Percentiles rank a stretch among this genome's conserved stretches.
Conservation (phyloP, 2,888 invertebrate species). For the Scaptodrosophila latifasciaeformis region DNA sequence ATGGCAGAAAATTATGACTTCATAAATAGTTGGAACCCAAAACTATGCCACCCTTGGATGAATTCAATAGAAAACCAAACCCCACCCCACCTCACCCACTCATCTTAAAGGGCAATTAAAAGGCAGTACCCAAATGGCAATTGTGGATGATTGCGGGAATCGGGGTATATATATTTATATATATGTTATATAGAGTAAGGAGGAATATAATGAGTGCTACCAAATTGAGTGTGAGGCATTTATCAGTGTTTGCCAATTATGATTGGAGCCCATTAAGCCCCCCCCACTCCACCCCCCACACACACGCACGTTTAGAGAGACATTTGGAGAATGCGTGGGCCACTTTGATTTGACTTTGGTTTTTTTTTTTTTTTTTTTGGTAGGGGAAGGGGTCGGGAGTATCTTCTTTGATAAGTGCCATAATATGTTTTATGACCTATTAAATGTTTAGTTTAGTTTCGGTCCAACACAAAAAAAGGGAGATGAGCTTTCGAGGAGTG, state of each 20-base stretch:
- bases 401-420: slow-evolving; percentile 33
- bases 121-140: no score
- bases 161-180: neutral
- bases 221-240: slow-evolving; percentile 43
- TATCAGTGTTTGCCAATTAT: slow-evolving; percentile 65
- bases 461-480: neutral
- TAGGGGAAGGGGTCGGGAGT: neutral
- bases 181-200: no score
- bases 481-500: no score
- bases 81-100: slow-evolving; percentile 12
- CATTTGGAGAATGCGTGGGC: no score
- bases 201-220: no score
- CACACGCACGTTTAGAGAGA: neutral
- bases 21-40: slow-evolving; percentile 40
- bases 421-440: slow-evolving; percentile 55
- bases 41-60: slow-evolving; percentile 8
- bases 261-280: no score
- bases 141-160: neutral
- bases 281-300: no score
- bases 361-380: no score
- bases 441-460: slow-evolving; percentile 45
- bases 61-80: slow-evolving; percentile 42
- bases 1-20: slow-evolving; percentile 63
- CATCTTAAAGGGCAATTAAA: slow-evolving; percentile 46
- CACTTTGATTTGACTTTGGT: no score